Evolutionary conservation across 1,140 invertebrate species (phyloP), one percentile per base, ranked within the genome.

Genomic region (Lasioglossum baleicum): DNA sequence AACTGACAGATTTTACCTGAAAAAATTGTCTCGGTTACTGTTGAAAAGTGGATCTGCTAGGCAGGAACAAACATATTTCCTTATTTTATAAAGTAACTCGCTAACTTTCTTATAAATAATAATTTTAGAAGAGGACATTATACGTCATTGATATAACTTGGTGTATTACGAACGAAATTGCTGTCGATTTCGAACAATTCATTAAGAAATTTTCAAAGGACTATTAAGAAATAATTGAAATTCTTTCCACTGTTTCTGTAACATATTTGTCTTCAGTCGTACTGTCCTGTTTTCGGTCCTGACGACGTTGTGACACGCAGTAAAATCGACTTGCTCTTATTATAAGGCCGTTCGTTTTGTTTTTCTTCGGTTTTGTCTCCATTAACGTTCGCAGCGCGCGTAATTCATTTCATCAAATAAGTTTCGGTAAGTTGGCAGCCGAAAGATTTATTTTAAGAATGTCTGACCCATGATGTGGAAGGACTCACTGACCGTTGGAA

Each of bases 401-500:
- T 77, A 44, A 70, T 61, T 77, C 66, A 40, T 77, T 63, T 77
- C 66, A 61, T 70, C 75, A 42, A 40, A 13, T 35, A 51, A 70
- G 66, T 61, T 76, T 70, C 26, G 69, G 75, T 66, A 77, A 77
- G 75, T 48, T 77, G 66, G 56, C 75, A 70, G 75, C 56, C 53
- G 56, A 40, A 58, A 70, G 76, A 78, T 78, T 72, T 72, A 72
- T 78, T 78, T 78, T 72, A 78, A 78, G 76, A 56, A 78, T 78
- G 68, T 35, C 61, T 20, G 69, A 35, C 26, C 69, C 15, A 51
- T 65, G 76, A 72, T 61, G 76, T 72, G 61, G 76, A 72, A 64
- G 69, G 76, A 72, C 76, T 78, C 44, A 63, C 76, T 56, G 44
- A 48, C 69, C 69, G 69, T 78, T 60, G 69, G 76, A 78, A 78